Conservation (phyloP, 2,113 vertebrate genomes). For the Rhombomys opimus region DNA sequence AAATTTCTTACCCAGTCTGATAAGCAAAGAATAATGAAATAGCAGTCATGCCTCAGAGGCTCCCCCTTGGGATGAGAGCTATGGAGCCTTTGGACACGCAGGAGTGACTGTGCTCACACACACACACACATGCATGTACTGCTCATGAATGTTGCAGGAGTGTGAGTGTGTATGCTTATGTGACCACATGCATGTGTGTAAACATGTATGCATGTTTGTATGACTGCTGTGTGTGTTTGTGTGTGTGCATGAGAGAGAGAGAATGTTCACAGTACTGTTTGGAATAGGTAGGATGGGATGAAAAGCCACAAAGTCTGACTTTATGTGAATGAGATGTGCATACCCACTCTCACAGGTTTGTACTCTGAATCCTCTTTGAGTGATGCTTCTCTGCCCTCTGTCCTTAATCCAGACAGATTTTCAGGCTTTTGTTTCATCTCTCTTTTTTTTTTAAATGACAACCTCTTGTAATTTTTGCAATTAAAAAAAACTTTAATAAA, state of each 20-base stretch:
- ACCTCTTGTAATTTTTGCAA: neutral
- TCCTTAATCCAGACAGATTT: neutral
- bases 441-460: neutral
- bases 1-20: neutral
- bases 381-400: neutral
- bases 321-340: neutral
- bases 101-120: neutral
- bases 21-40: neutral
- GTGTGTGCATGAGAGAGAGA: neutral
- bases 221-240: neutral
- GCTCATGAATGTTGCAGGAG: neutral
- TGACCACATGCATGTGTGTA: rapidly evolving
- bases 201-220: neutral
- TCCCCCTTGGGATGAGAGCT: neutral
- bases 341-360: neutral
- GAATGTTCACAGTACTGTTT: neutral
- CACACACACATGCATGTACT: neutral
- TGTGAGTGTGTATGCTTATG: neutral
- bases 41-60: too few relatives aligned
- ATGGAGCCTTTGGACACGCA: neutral
- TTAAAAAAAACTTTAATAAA: neutral
- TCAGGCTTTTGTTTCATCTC: neutral
- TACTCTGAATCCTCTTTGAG: neutral
- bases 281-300: neutral
- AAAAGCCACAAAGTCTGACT: neutral